These are phyloP conservation scores for Agrochola lota DNA, from an alignment of 2,888 invertebrate genomes.

Conservation along the genomic window DNA sequence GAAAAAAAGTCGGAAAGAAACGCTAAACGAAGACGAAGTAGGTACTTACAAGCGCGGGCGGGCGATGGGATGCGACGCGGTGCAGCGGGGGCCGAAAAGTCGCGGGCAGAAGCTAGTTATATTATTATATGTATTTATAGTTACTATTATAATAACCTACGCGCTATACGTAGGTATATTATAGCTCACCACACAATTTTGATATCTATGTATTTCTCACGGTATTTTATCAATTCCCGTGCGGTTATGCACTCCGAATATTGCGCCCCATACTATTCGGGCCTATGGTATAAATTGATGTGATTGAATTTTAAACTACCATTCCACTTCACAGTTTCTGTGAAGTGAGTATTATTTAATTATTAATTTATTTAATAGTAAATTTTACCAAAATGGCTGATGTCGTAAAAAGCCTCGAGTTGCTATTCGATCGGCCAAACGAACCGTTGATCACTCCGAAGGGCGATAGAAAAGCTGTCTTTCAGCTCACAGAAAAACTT, in stretches of 20 bases:
- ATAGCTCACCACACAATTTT: slow-evolving; percentile 38
- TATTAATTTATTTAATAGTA: slow-evolving; percentile 46
- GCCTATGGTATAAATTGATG: slow-evolving; percentile 55
- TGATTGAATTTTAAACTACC: slow-evolving; percentile 63
- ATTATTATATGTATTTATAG: too few species aligned
- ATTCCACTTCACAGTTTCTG: slow-evolving; percentile 84
- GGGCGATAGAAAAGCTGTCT: slow-evolving; percentile 90
- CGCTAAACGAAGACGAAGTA: too few species aligned
- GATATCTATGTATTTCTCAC: slow-evolving; percentile 61
- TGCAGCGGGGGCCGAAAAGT: too few species aligned
- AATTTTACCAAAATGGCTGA: slow-evolving; percentile 75
- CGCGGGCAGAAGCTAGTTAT: too few species aligned
- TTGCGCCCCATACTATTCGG: slow-evolving; percentile 58
- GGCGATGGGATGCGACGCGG: too few species aligned
- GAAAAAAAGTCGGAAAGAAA: too few species aligned
- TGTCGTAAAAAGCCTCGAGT: slow-evolving; percentile 73
- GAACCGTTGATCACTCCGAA: slow-evolving; percentile 92
- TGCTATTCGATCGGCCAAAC: slow-evolving; percentile 91
- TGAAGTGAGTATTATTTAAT: slow-evolving; percentile 76
- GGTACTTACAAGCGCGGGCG: too few species aligned
- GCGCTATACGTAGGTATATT: not conserved
- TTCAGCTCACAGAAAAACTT: slow-evolving; percentile 91
- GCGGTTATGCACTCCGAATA: slow-evolving; percentile 75
- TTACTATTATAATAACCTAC: slow-evolving; percentile 2
- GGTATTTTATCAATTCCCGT: slow-evolving; percentile 68